Conservation (phyloP, 1,140 invertebrate genomes). For the Bombus confusus region DNA sequence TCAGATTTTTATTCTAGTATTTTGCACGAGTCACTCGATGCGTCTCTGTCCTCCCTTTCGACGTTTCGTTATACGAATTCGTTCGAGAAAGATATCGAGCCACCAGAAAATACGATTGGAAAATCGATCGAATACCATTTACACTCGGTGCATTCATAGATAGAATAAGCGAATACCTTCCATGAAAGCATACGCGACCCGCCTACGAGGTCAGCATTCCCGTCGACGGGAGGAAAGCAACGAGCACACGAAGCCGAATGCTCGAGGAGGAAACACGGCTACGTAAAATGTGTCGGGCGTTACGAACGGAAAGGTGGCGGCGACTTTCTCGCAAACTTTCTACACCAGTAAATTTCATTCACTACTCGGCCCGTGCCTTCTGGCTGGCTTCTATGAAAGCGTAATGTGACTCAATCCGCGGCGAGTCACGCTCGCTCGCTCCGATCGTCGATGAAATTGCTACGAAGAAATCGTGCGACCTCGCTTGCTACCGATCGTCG, state of each 20-base stretch:
- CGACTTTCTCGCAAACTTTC: conserved; percentile 81
- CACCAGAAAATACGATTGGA: background rate
- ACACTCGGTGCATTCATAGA: background rate
- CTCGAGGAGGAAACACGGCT: conserved; percentile 3
- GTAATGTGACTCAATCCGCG: conserved; percentile 64
- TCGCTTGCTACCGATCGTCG: conserved; percentile 3
- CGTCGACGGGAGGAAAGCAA: background rate
- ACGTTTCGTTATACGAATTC: too few species aligned
- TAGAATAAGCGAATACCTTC: conserved; percentile 19
- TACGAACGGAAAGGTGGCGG: conserved; percentile 66
- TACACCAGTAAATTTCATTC: conserved; percentile 77
- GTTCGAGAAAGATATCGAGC: too few species aligned
- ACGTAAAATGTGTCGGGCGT: conserved; percentile 43
- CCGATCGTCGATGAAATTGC: conserved; percentile 52
- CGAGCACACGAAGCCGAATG: background rate
- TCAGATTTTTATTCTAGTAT: background rate
- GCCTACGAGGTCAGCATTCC: conserved; percentile 43
- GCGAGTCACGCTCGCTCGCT: conserved; percentile 61
- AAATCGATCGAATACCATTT: conserved; percentile 9
- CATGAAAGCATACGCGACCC: conserved; percentile 10
- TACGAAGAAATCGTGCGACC: conserved; percentile 54
- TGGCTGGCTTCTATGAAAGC: conserved; percentile 64
- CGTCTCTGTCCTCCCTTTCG: background rate
- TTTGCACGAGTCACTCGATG: background rate
- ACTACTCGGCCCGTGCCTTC: conserved; percentile 52